These are phyloP conservation scores for Pterobdella sp. DNA, from an alignment of 2,888 invertebrate species.

Conservation along the genomic window DNA sequence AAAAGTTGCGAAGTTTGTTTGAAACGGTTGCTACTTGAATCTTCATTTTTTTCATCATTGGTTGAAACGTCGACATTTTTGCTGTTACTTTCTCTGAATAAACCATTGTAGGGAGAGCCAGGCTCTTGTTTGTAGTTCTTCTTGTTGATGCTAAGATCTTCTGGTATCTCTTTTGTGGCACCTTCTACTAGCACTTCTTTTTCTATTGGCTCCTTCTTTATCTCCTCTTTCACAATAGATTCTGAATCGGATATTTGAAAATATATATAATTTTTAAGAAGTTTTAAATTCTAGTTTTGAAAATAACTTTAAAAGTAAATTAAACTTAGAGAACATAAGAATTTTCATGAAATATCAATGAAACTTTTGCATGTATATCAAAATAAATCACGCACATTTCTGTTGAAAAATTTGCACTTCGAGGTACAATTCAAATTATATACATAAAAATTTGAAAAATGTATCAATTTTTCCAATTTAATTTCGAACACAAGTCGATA, in stretches of 20 bases:
- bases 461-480: no score
- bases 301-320: no score
- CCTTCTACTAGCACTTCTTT: not conserved
- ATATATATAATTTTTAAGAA: not conserved
- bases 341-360: no score
- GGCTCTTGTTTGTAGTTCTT: not conserved
- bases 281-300: not conserved
- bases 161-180: not conserved
- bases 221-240: constrained; percentile 1
- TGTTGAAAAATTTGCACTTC: no score
- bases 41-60: constrained; percentile 44
- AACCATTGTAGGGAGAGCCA: not conserved
- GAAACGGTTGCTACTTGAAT: not conserved
- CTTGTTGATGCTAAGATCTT: not conserved
- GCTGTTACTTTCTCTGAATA: not conserved
- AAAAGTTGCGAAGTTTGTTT: not conserved
- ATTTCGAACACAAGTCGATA: no score
- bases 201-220: constrained; percentile 22
- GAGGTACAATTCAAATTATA: no score
- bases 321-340: no score
- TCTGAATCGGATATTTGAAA: not conserved
- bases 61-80: constrained; percentile 28
- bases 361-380: no score
- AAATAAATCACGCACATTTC: no score
- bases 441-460: no score